Conservation (phyloP, 2,797 vertebrate species). For the Hirundo rustica region DNA sequence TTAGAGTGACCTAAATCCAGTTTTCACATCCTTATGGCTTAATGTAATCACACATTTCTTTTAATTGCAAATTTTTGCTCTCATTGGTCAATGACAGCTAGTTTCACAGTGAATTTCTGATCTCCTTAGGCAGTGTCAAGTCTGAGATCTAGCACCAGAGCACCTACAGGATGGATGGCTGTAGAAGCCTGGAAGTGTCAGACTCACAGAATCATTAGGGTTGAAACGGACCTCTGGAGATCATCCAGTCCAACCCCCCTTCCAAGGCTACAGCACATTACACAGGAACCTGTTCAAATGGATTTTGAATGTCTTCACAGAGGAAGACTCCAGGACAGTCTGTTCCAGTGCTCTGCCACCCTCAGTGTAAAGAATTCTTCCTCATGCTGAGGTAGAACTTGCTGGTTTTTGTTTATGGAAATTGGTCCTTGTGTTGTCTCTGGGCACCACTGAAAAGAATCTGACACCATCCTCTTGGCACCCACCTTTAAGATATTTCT, state of each 20-base stretch:
- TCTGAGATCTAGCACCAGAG: not conserved
- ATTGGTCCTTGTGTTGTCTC: rapidly evolving
- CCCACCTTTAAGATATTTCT: not conserved
- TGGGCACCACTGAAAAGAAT: not conserved
- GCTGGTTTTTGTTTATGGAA: not conserved
- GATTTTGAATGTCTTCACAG: not conserved
- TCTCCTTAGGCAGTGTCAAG: not conserved
- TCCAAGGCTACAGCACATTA: not conserved
- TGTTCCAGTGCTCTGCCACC: not conserved
- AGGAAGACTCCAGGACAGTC: not conserved
- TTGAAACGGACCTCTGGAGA: not conserved
- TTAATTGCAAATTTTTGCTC: not conserved
- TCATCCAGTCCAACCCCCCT: not conserved
- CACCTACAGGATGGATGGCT: not conserved
- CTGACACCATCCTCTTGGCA: not conserved
- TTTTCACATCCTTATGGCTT: not conserved
- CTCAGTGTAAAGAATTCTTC: not conserved
- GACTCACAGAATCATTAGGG: not conserved
- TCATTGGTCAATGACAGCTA: not conserved
- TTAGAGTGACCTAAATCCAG: not conserved
- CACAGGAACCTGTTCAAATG: not conserved
- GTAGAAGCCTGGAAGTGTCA: not conserved
- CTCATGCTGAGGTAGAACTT: not conserved
- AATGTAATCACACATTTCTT: not conserved
- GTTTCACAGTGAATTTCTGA: not conserved